Evolutionary conservation across 2,113 vertebrate genomes (phyloP).

Genomic region (Silurus glanis): DNA sequence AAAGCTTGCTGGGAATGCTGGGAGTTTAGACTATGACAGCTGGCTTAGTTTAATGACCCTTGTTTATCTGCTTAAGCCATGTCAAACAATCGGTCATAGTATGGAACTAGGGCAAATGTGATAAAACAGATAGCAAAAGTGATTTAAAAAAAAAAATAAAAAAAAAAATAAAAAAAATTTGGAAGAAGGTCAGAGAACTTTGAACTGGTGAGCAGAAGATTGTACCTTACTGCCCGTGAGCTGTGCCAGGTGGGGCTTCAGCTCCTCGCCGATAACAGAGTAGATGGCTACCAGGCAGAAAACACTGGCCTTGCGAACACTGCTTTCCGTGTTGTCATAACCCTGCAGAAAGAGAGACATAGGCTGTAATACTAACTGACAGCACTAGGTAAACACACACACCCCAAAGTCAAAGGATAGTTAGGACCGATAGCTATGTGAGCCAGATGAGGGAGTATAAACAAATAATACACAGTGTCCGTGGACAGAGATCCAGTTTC

Average conservation of each 20-base stretch:
- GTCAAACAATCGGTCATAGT: not conserved
- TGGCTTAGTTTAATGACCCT: not conserved
- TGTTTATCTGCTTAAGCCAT: not conserved
- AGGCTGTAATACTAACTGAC: not conserved
- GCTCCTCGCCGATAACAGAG: conserved; percentile 94
- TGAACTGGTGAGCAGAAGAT: not conserved
- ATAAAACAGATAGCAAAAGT: not conserved
- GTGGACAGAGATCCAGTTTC: conserved; percentile 46
- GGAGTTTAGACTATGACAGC: not conserved
- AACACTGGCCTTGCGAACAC: conserved; percentile 96
- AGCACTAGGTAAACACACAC: not conserved
- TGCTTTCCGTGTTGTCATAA: conserved; percentile 72
- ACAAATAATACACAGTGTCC: not conserved
- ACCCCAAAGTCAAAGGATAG: conserved; percentile 28
- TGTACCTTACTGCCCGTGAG: conserved; percentile 95
- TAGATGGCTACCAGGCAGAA: conserved; percentile 97
- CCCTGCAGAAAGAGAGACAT: conserved; percentile 51
- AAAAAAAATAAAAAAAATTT: not conserved
- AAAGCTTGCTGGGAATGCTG: not conserved
- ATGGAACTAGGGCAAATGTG: not conserved
- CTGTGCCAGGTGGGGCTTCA: conserved; percentile 93
- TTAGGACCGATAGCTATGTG: not conserved
- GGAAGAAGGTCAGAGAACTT: not conserved
- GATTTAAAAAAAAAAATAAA: conserved; percentile 16
- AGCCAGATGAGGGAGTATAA: conserved; percentile 35